Evolutionary conservation across 2,888 invertebrate genomes (phyloP).

Genomic region (Synergus laeviventris): DNA sequence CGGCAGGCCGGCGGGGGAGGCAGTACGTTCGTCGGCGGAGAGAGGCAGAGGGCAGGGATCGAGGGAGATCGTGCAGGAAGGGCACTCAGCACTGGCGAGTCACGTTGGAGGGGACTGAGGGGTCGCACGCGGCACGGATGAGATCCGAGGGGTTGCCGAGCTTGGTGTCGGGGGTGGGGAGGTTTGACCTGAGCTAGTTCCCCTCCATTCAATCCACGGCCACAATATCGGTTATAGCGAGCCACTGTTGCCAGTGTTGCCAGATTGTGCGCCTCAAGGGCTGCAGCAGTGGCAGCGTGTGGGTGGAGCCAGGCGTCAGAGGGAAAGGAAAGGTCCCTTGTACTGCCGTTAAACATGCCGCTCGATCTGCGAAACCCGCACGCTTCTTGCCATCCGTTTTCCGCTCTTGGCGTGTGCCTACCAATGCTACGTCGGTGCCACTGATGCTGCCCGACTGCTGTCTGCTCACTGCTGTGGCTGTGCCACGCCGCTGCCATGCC

Average conservation of each 20-base stretch:
- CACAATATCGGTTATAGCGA: conserved; percentile 74
- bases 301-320: conserved; percentile 40
- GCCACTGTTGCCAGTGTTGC: conserved; percentile 71
- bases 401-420: conserved; percentile 36
- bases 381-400: conserved; percentile 36
- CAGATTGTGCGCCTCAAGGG: conserved; percentile 67
- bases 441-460: conserved; percentile 9
- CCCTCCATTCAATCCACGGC: conserved; percentile 75
- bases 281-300: conserved; percentile 38
- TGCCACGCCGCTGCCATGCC: conserved; percentile 8
- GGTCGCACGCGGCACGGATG: conserved; percentile 60
- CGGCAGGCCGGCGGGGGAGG: conserved; percentile 46
- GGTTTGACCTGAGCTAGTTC: conserved; percentile 75
- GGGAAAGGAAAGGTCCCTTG: conserved; percentile 34
- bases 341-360: conserved; percentile 41
- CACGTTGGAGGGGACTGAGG: conserved; percentile 47
- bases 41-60: conserved; percentile 42
- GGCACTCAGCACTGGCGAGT: conserved; percentile 38
- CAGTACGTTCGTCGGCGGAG: conserved; percentile 55
- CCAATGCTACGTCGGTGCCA: conserved; percentile 23
- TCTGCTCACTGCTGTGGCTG: too few relatives aligned
- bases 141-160: conserved; percentile 59
- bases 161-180: conserved; percentile 60
- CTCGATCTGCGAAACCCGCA: conserved; percentile 39
- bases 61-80: conserved; percentile 39